Conservation (phyloP, 2,888 invertebrate genomes). For the Caenorhabditis imperialis region DNA sequence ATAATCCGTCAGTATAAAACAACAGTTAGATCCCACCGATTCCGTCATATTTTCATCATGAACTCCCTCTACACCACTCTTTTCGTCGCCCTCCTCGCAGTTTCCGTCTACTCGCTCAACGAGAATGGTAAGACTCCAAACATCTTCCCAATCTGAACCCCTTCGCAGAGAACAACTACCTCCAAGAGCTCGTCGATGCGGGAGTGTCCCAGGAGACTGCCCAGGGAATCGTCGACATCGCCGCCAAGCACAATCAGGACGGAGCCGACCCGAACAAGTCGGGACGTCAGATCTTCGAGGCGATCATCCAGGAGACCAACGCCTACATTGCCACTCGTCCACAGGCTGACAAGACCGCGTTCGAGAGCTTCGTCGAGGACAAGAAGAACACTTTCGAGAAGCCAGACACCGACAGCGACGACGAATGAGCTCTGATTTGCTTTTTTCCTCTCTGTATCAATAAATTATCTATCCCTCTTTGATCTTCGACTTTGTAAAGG, state of each 20-base stretch:
- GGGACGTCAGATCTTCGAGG: slow-evolving; percentile 33
- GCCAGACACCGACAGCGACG: slow-evolving; percentile 7
- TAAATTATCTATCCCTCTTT: too few species aligned
- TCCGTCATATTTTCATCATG: too few species aligned
- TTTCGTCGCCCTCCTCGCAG: slow-evolving; percentile 25
- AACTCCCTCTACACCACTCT: slow-evolving; percentile 18
- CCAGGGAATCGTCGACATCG: slow-evolving; percentile 22
- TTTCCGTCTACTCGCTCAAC: slow-evolving; percentile 12
- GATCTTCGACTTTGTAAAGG: too few species aligned
- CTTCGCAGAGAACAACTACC: slow-evolving; percentile 39
- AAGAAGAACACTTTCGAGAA: slow-evolving; percentile 32
- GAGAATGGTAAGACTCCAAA: slow-evolving; percentile 17
- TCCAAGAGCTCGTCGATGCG: slow-evolving; percentile 36
- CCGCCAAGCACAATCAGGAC: slow-evolving; percentile 22
- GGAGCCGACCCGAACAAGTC: slow-evolving; percentile 22
- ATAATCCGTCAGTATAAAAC: slow-evolving; percentile 44
- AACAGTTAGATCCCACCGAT: slow-evolving; percentile 6
- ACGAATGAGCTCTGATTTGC: slow-evolving; percentile 7
- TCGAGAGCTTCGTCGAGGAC: slow-evolving; percentile 24
- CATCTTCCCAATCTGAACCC: too few species aligned
- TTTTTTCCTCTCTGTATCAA: too few species aligned
- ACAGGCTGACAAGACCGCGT: slow-evolving; percentile 32
- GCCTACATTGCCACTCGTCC: slow-evolving; percentile 15
- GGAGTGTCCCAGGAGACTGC: slow-evolving; percentile 38
- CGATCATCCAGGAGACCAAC: slow-evolving; percentile 32